Conservation (phyloP, 1,140 invertebrate genomes). For the Lordiphosa stackelbergi region DNA sequence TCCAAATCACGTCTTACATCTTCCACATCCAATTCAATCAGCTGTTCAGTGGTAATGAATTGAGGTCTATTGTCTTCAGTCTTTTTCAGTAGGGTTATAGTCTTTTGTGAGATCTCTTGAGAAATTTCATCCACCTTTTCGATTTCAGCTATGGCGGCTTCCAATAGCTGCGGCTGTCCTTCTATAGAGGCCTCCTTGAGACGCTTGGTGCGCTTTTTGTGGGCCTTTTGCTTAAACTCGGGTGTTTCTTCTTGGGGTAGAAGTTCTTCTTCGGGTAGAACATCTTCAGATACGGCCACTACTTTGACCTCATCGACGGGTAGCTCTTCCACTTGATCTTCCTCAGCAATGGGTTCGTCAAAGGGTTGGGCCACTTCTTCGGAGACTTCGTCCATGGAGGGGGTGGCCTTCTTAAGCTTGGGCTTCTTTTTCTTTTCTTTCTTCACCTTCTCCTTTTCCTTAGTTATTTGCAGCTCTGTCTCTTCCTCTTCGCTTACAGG, state of each 20-base stretch:
- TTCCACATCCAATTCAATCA: slow-evolving; percentile 74
- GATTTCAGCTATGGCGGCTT: slow-evolving; percentile 64
- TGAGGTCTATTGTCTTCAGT: slow-evolving; percentile 71
- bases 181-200: slow-evolving; percentile 66
- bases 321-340: slow-evolving; percentile 71
- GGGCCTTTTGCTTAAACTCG: slow-evolving; percentile 65
- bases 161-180: slow-evolving; percentile 65
- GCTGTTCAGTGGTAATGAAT: slow-evolving; percentile 71
- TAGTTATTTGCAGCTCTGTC: slow-evolving; percentile 50
- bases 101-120: slow-evolving; percentile 76
- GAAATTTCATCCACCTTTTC: slow-evolving; percentile 69
- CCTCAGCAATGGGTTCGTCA: slow-evolving; percentile 74
- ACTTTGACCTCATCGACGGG: slow-evolving; percentile 66
- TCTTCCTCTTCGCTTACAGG: slow-evolving; percentile 55
- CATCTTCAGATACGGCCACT: slow-evolving; percentile 66
- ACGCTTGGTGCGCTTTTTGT: slow-evolving; percentile 72
- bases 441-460: slow-evolving; percentile 66
- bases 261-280: slow-evolving; percentile 63
- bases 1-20: slow-evolving; percentile 78
- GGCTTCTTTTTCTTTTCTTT: slow-evolving; percentile 74
- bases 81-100: slow-evolving; percentile 71
- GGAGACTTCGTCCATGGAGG: slow-evolving; percentile 66
- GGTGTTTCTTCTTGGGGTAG: slow-evolving; percentile 49
- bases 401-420: slow-evolving; percentile 67
- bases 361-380: slow-evolving; percentile 69